Conservation (phyloP, 2,888 invertebrate species). For the Minunthozetes semirufus region DNA sequence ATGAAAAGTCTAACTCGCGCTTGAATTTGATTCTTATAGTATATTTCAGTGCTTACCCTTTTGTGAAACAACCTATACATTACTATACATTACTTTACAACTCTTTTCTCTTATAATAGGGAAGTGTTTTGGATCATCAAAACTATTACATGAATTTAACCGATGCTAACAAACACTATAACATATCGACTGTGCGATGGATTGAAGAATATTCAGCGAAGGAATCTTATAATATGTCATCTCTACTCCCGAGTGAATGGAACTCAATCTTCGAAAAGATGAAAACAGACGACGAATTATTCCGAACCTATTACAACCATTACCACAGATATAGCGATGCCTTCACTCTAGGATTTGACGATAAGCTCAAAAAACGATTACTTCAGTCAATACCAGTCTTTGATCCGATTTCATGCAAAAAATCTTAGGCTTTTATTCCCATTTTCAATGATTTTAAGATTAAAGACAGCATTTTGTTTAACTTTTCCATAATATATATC, state of each 20-base stretch:
- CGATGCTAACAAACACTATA: slow-evolving; percentile 27
- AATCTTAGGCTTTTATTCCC: background rate
- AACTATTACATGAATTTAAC: slow-evolving; percentile 37
- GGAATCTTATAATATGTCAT: slow-evolving; percentile 32
- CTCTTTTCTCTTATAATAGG: background rate
- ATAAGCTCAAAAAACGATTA: background rate
- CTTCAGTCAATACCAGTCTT: background rate
- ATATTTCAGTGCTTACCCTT: too few relatives aligned
- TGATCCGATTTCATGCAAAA: slow-evolving; percentile 9
- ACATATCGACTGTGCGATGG: background rate
- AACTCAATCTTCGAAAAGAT: background rate
- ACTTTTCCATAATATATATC: too few relatives aligned
- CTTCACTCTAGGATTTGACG: background rate
- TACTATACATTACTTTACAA: background rate
- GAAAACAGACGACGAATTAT: slow-evolving; percentile 3
- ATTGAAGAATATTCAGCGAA: slow-evolving; percentile 34
- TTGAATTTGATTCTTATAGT: too few relatives aligned
- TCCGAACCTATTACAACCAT: slow-evolving; percentile 26
- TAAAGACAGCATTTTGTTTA: too few relatives aligned
- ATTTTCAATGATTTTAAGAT: too few relatives aligned
- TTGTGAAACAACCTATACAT: background rate
- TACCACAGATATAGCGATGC: slow-evolving; percentile 28
- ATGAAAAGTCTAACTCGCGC: too few relatives aligned
- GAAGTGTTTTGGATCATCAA: slow-evolving; percentile 32
- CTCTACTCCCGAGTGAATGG: slow-evolving; percentile 33